A percentile compares a stretch with the other conserved stretches of the same genome.
Evolutionary conservation across 1,140 invertebrate species (phyloP).

Genomic region (Apolygus lucorum): DNA sequence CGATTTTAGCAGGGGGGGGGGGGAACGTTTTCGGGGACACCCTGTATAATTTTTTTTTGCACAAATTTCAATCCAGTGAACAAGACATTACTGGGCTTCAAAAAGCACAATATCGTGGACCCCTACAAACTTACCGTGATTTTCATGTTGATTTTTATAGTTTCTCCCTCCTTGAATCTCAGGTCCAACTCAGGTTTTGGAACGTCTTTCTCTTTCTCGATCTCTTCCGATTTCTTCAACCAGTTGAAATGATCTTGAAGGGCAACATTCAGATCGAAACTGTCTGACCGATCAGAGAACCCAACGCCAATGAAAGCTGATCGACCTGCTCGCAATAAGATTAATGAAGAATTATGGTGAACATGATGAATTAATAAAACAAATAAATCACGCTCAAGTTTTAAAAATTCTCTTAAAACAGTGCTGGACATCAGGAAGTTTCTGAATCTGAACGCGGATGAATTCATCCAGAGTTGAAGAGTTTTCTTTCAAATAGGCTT

Average conservation of each 20-base stretch:
- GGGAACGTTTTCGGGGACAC: too few relatives aligned
- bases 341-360: not conserved
- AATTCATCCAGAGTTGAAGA: too few relatives aligned
- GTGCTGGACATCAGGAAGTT: too few relatives aligned
- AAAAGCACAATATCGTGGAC: too few relatives aligned
- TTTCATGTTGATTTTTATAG: conserved; percentile 97
- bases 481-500: too few relatives aligned
- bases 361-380: not conserved
- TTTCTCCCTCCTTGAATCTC: conserved; percentile 97
- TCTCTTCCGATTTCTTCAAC: conserved; percentile 83
- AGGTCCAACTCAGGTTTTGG: conserved; percentile 80
- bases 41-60: too few relatives aligned
- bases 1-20: too few relatives aligned
- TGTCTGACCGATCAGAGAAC: conserved; percentile 95
- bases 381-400: too few relatives aligned
- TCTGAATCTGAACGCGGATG: too few relatives aligned
- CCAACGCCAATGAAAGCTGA: conserved; percentile 96
- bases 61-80: too few relatives aligned
- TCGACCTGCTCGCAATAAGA: conserved; percentile 51
- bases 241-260: conserved; percentile 98
- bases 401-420: too few relatives aligned
- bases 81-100: too few relatives aligned
- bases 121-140: conserved; percentile 87
- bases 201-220: conserved; percentile 64
- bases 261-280: conserved; percentile 98